Base-by-base conservation (phyloP, 2,888 invertebrate genomes). In the Hirtodrosophila trivittata region DNA sequence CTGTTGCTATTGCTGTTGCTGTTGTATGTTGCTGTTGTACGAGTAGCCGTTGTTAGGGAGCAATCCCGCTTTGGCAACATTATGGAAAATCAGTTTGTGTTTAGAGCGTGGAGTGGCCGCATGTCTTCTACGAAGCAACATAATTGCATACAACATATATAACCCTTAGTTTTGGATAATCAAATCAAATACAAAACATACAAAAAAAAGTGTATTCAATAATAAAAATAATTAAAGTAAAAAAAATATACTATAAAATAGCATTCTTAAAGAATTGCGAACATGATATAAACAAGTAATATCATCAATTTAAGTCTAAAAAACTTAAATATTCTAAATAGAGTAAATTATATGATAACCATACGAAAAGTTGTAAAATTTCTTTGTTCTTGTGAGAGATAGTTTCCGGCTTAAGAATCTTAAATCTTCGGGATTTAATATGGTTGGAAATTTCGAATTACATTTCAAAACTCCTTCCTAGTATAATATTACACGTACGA, bases 51-150 rank as follows among this genome's bases (percentile, higher is more conserved):
- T 86, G 87, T 87, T 67, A 86, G 75, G 87, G 87, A 86, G 86
- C 82, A 75, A 77, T 77, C 75, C 75, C 75, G 81, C 77, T 66
- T 76, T 75, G 82, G 73, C 75, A 82, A 77, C 84, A 78, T 75
- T 77, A 86, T 75, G 77, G 70, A 82, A 77, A 86, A 75, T 89
- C 85, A 87, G 87, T 87, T 76, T 75, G 73, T 77, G 76, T 87
- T 87, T 84, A 73, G 77, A 74, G 72, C 82, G 82, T 66, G 69
- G 32, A 38, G 45, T 77, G 77, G 62, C 58, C 64, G 56, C 82
- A 77, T 81, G 86, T 77, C n/a, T n/a, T n/a, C n/a, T n/a, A n/a
- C 39, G 37, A 55, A 46, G 38, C 30, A 50, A 25, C 30, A 37
- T 52, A 56, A 68, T 14, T 62, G 38, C 12, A 39, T 43, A 21